Conservation (phyloP, 2,888 invertebrate species). For the Brassicogethes aeneus region DNA sequence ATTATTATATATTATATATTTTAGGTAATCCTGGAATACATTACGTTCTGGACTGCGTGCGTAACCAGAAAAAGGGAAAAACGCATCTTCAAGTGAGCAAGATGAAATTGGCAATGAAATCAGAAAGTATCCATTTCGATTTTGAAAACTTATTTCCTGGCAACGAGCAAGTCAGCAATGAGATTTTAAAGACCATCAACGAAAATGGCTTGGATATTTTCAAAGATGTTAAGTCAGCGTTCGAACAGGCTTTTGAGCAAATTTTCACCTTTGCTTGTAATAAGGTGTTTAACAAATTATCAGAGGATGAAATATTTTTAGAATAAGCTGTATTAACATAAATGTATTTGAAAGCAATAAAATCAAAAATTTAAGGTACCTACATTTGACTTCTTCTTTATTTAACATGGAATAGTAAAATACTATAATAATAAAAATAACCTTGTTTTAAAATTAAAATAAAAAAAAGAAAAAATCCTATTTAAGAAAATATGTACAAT, state of each 20-base stretch:
- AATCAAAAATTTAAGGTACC: too few species aligned
- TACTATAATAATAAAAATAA: too few species aligned
- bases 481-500: too few species aligned
- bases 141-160: slow-evolving; percentile 25
- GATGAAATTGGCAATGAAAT: slow-evolving; percentile 47
- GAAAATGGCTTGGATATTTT: slow-evolving; percentile 25
- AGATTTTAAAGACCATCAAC: slow-evolving; percentile 23
- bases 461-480: too few species aligned
- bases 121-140: slow-evolving; percentile 36
- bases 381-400: too few species aligned
- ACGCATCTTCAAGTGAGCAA: slow-evolving; percentile 17
- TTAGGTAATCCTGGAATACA: too few species aligned
- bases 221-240: slow-evolving; percentile 22
- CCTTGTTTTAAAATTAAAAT: too few species aligned
- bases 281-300: slow-evolving; percentile 23
- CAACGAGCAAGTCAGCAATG: slow-evolving; percentile 23
- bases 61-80: slow-evolving; percentile 24
- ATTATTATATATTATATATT: too few species aligned
- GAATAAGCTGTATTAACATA: background rate
- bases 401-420: too few species aligned
- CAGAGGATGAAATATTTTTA: slow-evolving; percentile 24
- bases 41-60: slow-evolving; percentile 21
- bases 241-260: slow-evolving; percentile 18
- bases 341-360: too few species aligned
- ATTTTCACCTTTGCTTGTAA: slow-evolving; percentile 20